Percentiles rank a stretch among this genome's conserved stretches.
Evolutionary conservation across 2,797 vertebrate species (phyloP).

Genomic region (Apodemus agrarius): DNA sequence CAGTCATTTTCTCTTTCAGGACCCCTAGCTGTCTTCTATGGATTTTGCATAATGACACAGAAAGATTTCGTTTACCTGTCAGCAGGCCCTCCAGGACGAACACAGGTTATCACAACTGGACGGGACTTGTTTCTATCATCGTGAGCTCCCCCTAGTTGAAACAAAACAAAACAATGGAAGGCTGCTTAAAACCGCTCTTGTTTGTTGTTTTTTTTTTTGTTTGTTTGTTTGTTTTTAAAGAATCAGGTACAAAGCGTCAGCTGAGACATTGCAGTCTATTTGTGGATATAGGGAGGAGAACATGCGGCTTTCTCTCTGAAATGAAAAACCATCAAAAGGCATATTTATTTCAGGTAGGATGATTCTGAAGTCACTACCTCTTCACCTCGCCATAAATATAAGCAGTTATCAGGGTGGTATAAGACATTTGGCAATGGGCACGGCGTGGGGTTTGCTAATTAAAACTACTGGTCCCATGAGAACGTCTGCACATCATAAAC

Average conservation of each 20-base stretch:
- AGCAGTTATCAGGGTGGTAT: neutral
- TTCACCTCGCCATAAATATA: constrained; percentile 12
- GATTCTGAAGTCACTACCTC: neutral
- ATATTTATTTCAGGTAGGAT: neutral
- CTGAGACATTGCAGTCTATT: constrained; percentile 34
- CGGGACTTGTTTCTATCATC: constrained; percentile 99
- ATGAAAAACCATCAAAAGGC: neutral
- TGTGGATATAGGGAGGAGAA: neutral
- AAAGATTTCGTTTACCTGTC: constrained; percentile 93
- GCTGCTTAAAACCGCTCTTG: constrained; percentile 42
- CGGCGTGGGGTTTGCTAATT: neutral
- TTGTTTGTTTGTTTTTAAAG: constrained; percentile 57
- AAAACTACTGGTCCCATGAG: neutral
- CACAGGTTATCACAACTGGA: constrained; percentile 97
- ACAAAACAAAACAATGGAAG: neutral
- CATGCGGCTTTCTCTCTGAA: neutral
- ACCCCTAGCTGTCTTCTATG: constrained; percentile 73
- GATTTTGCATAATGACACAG: constrained; percentile 56
- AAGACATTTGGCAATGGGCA: neutral
- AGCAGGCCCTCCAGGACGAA: constrained; percentile 96
- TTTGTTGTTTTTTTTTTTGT: neutral
- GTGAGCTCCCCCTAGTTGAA: constrained; percentile 92
- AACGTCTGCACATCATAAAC: neutral
- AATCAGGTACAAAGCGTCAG: constrained; percentile 66
- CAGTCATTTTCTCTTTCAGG: constrained; percentile 67